Evolutionary conservation across 2,797 vertebrate species (phyloP), one percentile per base, ranked within the genome.

Genomic region (Thalassophryne amazonica): DNA sequence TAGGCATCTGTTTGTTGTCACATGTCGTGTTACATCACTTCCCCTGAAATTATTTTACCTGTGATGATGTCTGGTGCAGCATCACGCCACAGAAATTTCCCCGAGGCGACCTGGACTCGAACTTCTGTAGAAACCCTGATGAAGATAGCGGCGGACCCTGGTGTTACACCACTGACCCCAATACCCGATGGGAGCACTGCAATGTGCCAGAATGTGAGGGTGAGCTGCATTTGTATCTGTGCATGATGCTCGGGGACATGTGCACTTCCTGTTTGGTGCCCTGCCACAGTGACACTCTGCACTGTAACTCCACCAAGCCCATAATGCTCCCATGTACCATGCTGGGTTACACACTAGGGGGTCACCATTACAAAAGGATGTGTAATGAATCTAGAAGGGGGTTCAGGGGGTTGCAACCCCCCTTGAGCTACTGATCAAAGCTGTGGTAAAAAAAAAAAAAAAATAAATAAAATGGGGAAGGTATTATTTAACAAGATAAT

Each of bases 81-180:
- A 83, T 69, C 3, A 87, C 87, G 0, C 94, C 95, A 1, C 48
- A 23, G 5, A 77, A 7, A 0, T 6, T 85, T 19, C 93, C 93
- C 1, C 3, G 0, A 0, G 89, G 81, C 0, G 94, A 93, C 14
- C 82, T 99, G 75, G 93, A 95, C 14, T 89, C 90, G 9, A 97
- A 98, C 75, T 95, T 90, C 82, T 99, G 97, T 63, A 90, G 97
- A 62, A 99, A 98, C 77, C 96, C 97, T 0, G 95, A 98, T 14
- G 12, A 0, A 0, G 95, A 97, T 20, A 1, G 0, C 0, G 32
- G 63, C 0, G 96, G 96, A 7, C 95, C 95, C 9, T 99, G 97
- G 97, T 99, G 97, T 57, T 99, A 99, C 70, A 98, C 96, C 20
- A 93, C 72, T 0, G 87, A 96, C 52, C 32, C 60, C 0, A 0